A percentile compares a stretch with the other conserved stretches of the same genome.
phyloP scores from a whole-genome alignment of 1,140 invertebrate genomes.

The Tetragnatha versicolor region DNA sequence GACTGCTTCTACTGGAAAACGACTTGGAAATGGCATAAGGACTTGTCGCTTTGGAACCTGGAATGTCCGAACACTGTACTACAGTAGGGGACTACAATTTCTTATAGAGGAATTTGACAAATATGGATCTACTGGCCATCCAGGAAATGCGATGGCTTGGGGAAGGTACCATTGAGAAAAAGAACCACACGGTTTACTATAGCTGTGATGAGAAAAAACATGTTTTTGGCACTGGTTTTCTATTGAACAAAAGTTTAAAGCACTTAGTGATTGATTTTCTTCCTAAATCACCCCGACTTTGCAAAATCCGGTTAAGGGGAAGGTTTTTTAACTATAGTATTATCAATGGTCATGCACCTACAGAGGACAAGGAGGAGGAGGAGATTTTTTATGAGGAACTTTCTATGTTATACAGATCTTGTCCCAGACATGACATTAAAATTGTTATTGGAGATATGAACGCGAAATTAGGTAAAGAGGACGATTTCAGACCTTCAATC shows the following conservation, averaged over 20 bases:
- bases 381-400: neutral
- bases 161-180: neutral
- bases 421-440: neutral
- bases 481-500: neutral
- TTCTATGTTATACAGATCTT: neutral
- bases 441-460: neutral
- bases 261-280: neutral
- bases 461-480: neutral
- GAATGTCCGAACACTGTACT: slow-evolving; percentile 8
- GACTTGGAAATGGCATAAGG: slow-evolving; percentile 6
- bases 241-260: neutral
- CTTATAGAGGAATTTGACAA: neutral
- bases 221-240: neutral
- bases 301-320: too few relatives aligned
- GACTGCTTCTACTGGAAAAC: neutral
- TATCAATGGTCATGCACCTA: neutral
- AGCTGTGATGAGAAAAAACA: neutral
- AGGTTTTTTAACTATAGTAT: neutral
- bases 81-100: neutral
- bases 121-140: neutral
- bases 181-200: neutral
- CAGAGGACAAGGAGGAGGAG: neutral
- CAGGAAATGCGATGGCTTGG: neutral
- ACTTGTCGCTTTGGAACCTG: neutral
- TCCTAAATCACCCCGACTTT: neutral